These are phyloP conservation scores for Xiphophorus couchianus DNA, from an alignment of 2,113 vertebrate species.

Conservation along the genomic window DNA sequence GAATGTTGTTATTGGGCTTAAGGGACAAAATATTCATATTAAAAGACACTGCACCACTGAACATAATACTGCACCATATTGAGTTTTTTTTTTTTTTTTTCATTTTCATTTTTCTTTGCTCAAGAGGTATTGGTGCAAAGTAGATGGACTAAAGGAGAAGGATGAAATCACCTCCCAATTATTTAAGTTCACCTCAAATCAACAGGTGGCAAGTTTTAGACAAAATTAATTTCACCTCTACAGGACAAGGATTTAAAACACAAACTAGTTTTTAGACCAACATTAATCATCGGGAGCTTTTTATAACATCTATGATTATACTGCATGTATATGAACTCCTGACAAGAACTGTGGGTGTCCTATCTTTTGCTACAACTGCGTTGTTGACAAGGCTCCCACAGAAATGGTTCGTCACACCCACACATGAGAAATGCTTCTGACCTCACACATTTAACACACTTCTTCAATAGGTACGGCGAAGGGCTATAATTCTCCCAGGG, in stretches of 20 bases:
- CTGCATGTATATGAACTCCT: background rate
- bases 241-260: background rate
- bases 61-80: background rate
- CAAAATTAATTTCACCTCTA: background rate
- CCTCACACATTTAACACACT: constrained; percentile 32
- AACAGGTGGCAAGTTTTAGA: background rate
- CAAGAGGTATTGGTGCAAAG: background rate
- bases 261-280: no score
- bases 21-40: no score
- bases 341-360: background rate
- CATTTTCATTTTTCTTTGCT: no score
- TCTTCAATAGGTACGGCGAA: constrained; percentile 2
- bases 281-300: no score
- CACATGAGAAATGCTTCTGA: constrained; percentile 8
- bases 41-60: background rate
- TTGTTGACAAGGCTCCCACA: background rate
- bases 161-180: background rate
- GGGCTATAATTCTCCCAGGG: constrained; percentile 20
- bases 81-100: background rate
- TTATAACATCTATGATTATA: background rate
- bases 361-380: background rate
- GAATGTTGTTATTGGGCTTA: no score
- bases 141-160: background rate
- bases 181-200: background rate
- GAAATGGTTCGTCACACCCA: constrained; percentile 6